Evolutionary conservation across 1,140 invertebrate genomes (phyloP).

Genomic region (Octopus sinensis): DNA sequence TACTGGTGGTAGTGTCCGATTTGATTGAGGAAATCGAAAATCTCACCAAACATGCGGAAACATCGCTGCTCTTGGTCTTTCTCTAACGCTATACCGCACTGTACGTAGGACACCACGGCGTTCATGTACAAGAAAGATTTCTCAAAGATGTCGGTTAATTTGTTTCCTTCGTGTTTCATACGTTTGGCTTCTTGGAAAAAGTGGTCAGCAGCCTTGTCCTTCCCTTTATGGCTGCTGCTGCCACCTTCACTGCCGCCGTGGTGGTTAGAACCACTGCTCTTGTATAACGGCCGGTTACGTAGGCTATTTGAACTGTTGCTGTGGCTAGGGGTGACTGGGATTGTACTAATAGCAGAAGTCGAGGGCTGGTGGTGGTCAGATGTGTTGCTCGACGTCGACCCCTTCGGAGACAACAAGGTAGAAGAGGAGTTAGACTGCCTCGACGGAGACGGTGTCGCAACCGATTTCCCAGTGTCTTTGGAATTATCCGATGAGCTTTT

Average conservation of each 20-base stretch:
- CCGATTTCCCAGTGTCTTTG: too few species aligned
- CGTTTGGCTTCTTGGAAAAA: background rate
- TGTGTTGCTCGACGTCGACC: too few species aligned
- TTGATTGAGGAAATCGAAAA: background rate
- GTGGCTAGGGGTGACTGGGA: too few species aligned
- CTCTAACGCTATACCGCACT: background rate
- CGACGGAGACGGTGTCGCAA: too few species aligned
- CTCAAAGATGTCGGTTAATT: slow-evolving; percentile 1
- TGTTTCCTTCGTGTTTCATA: slow-evolving; percentile 2
- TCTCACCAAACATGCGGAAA: background rate
- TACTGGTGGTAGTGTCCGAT: background rate
- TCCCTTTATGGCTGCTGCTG: background rate
- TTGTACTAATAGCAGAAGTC: too few species aligned
- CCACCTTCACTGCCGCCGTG: background rate
- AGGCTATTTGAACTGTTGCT: too few species aligned
- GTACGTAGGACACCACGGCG: background rate
- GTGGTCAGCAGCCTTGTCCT: background rate
- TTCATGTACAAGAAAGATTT: background rate
- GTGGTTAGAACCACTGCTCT: background rate
- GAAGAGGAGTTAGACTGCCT: too few species aligned
- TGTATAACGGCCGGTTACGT: too few species aligned
- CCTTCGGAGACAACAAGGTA: too few species aligned
- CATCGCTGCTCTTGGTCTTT: background rate
- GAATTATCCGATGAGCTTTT: too few species aligned
- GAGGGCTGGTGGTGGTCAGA: too few species aligned